Evolutionary conservation across 2,113 vertebrate species (phyloP).

Genomic region (Upupa epops): DNA sequence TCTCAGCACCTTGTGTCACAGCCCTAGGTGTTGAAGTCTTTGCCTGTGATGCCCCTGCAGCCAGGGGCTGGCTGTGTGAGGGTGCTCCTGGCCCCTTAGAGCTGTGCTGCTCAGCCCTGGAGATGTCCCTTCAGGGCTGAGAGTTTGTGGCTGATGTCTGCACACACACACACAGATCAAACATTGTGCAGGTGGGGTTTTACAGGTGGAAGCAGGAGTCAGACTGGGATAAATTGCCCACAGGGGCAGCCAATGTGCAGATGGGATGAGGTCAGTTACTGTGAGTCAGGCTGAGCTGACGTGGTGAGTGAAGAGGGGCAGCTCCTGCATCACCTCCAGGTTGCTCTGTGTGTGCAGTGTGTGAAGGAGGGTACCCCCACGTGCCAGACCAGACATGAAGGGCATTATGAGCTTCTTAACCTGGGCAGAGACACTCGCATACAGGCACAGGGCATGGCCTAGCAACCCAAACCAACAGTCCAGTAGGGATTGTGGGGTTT

Average conservation of each 20-base stretch:
- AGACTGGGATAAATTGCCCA: not conserved
- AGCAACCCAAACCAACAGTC: not conserved
- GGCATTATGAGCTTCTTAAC: not conserved
- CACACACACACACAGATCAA: too few species aligned
- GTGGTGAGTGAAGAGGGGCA: not conserved
- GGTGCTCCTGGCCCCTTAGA: rapidly evolving
- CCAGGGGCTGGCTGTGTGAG: rapidly evolving
- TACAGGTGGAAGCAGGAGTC: not conserved
- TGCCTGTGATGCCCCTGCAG: too few species aligned
- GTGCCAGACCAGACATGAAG: not conserved
- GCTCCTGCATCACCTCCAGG: not conserved
- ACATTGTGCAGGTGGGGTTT: not conserved
- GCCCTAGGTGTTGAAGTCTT: too few species aligned
- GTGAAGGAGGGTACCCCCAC: not conserved
- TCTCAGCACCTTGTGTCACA: too few species aligned
- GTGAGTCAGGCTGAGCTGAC: not conserved
- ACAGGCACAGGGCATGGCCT: not conserved
- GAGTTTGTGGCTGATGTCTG: not conserved
- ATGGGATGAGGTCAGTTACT: not conserved
- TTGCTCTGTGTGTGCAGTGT: not conserved
- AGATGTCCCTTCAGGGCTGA: not conserved
- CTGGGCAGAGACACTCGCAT: not conserved
- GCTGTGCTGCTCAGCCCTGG: not conserved
- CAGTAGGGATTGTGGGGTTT: not conserved
- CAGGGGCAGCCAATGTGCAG: not conserved